A percentile compares a stretch with the other conserved stretches of the same genome.
These are phyloP conservation scores for Physocephala rufipes DNA, from an alignment of 2,888 invertebrate genomes.

Conservation along the genomic window DNA sequence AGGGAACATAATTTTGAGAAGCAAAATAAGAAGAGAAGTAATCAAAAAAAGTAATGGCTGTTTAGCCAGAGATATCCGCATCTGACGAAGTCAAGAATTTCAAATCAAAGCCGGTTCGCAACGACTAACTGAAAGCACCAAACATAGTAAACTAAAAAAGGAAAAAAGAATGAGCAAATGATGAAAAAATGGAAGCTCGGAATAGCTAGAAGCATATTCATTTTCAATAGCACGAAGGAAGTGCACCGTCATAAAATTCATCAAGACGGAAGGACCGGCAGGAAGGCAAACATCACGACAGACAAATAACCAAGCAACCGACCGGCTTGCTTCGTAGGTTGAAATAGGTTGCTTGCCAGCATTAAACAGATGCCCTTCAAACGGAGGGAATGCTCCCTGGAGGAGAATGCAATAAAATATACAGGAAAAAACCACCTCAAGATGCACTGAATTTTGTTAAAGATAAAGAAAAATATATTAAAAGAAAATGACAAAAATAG, in stretches of 20 bases:
- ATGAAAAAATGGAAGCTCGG: neutral
- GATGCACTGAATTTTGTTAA: slow-evolving; percentile 34
- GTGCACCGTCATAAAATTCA: neutral
- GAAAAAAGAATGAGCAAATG: neutral
- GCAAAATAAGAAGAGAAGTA: neutral
- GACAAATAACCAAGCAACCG: neutral
- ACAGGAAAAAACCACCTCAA: slow-evolving; percentile 8
- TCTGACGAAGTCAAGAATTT: neutral
- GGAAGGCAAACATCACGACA: neutral
- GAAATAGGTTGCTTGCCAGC: neutral
- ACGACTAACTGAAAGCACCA: slow-evolving; percentile 15
- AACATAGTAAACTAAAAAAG: neutral
- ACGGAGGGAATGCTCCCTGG: neutral
- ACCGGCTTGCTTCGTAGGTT: neutral
- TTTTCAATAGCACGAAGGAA: slow-evolving; percentile 30
- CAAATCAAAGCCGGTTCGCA: slow-evolving; percentile 14
- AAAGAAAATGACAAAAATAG: neutral
- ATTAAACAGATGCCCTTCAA: slow-evolving; percentile 27
- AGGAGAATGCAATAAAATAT: neutral
- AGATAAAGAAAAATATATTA: slow-evolving; percentile 33
- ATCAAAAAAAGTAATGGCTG: neutral
- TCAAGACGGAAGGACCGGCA: slow-evolving; percentile 1
- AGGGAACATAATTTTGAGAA: neutral
- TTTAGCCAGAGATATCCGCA: slow-evolving; percentile 4
- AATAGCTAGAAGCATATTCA: slow-evolving; percentile 33